Evolutionary conservation across 1,140 invertebrate genomes (phyloP).

Genomic region (Helicoverpa armigera): DNA sequence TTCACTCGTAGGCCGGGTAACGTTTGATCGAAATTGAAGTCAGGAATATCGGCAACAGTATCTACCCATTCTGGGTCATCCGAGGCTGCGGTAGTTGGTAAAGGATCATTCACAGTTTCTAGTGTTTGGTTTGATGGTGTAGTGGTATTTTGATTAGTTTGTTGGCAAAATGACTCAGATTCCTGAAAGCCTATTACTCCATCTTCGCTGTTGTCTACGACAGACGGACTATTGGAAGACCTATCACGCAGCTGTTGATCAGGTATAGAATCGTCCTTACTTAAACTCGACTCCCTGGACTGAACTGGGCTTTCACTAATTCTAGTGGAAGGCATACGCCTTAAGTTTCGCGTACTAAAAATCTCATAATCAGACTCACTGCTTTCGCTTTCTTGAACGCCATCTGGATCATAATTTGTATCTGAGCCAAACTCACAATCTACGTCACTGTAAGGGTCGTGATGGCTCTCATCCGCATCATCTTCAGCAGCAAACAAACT

Average conservation of each 20-base stretch:
- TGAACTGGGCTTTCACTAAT: too few relatives aligned
- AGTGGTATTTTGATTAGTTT: constrained; percentile 1
- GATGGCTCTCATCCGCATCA: not conserved
- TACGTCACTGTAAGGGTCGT: constrained; percentile 7
- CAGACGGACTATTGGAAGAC: too few relatives aligned
- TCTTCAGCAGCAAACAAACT: not conserved
- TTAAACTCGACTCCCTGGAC: too few relatives aligned
- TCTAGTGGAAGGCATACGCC: not conserved
- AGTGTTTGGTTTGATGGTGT: not conserved
- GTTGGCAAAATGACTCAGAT: too few relatives aligned
- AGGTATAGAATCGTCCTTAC: too few relatives aligned
- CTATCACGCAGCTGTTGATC: too few relatives aligned
- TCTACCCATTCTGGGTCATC: not conserved
- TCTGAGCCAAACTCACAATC: constrained; percentile 2
- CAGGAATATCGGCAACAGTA: constrained; percentile 10
- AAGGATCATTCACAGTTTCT: not conserved
- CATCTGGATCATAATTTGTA: not conserved
- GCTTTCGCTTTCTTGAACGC: constrained; percentile 8
- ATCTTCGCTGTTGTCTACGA: too few relatives aligned
- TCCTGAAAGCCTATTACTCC: too few relatives aligned
- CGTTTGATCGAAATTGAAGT: constrained; percentile 4
- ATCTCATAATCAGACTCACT: not conserved
- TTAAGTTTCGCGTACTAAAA: not conserved
- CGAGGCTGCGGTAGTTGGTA: not conserved
- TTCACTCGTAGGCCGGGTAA: not conserved